Evolutionary conservation across 2,888 invertebrate species (phyloP), one percentile per base, ranked within the genome.

Genomic region (Isotomurus palustris): DNA sequence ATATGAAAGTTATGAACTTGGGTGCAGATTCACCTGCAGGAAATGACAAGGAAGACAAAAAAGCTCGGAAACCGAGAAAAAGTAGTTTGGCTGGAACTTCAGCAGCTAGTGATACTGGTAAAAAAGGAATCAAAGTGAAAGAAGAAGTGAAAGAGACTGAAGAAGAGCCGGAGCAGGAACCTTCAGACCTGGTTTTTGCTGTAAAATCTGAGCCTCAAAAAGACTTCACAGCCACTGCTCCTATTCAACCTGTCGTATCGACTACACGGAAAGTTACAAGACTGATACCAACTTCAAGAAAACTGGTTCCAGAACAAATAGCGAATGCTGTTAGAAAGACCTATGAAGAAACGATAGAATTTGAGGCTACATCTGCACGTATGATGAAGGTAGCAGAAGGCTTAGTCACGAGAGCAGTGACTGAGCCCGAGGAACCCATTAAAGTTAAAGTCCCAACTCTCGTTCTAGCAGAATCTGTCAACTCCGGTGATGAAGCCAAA

Each of bases 121-220:
- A 53, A 45, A 17, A 32, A 54, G 0, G 57, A 57, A 25, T 17
- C 21, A 27, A 28, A 24, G 19, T 38, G n/a, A 17, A 17, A n/a
- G 2, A 55, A 45, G 21, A 27, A 22, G 40, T 17, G 22, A 49
- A 21, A 24, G 35, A 38, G 6, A 12, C 45, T 17, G 44, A 53
- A 24, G 35, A 44, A 27, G 45, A 45, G 12, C 48, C 43, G 14
- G 47, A 54, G 24, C 28, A 28, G 10, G 10, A 6, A 43, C 3
- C 21, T 12, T 24, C 43, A 5, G 14, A 3, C 6, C 28, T 53
- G 6, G 62, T 62, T 1, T 62, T 53, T 29, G 62, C 62, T 5
- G 58, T 62, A 17, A 62, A 62, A 41, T 62, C 62, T 12, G 58
- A 56, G 19, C 62, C 62, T 3, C 53, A 40, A 32, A 50, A 55